phyloP scores from a whole-genome alignment of 2,888 invertebrate genomes.

The Unio pictorum region DNA sequence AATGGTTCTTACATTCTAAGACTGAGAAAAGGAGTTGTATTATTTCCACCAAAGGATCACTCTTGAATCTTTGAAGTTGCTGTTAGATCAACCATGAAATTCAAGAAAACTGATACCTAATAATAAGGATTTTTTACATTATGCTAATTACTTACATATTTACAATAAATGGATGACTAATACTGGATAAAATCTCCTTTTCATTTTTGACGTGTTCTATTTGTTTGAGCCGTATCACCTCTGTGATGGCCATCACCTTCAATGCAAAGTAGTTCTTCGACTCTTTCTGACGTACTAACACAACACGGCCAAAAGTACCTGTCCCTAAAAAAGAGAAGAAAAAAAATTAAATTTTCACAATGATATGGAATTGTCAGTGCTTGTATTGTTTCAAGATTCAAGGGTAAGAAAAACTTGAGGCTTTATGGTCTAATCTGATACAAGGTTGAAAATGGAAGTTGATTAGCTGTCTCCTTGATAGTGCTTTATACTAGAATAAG shows the following conservation, averaged over 20 bases:
- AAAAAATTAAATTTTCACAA: slow-evolving; percentile 1
- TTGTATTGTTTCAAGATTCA: too few species aligned
- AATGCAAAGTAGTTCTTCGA: slow-evolving; percentile 79
- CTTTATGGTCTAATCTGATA: too few species aligned
- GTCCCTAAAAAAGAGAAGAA: slow-evolving; percentile 75
- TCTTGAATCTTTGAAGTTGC: too few species aligned
- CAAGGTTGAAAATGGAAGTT: too few species aligned
- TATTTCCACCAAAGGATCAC: too few species aligned
- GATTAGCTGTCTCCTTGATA: too few species aligned
- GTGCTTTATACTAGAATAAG: too few species aligned
- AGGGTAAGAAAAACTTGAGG: too few species aligned
- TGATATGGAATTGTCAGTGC: too few species aligned
- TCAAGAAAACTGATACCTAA: not conserved
- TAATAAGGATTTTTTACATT: not conserved
- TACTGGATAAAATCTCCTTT: slow-evolving; percentile 84
- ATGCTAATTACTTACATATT: slow-evolving; percentile 81
- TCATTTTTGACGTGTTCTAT: slow-evolving; percentile 97
- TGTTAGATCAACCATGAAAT: not conserved
- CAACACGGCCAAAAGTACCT: slow-evolving; percentile 96
- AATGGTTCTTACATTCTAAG: too few species aligned
- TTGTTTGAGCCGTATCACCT: slow-evolving; percentile 91
- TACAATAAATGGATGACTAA: slow-evolving; percentile 96
- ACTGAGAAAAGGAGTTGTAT: too few species aligned
- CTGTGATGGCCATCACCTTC: slow-evolving; percentile 93
- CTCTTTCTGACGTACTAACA: slow-evolving; percentile 83